Base-by-base conservation (phyloP, 2,113 vertebrate genomes). In the Dipodomys spectabilis region DNA sequence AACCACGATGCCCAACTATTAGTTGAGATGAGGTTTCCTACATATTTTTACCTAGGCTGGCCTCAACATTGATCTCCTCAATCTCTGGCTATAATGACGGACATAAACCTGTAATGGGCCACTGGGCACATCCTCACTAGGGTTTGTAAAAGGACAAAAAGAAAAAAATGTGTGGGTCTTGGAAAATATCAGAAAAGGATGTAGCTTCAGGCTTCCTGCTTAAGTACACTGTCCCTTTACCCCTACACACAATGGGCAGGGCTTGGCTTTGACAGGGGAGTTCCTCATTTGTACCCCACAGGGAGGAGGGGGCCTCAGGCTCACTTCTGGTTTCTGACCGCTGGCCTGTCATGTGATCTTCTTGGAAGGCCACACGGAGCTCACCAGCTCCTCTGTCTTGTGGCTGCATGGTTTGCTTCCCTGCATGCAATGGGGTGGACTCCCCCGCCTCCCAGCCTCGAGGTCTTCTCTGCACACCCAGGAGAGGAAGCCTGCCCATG, bases 271-370 rank as follows among this genome's bases (percentile, higher is more conserved):
- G 69, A 62, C 30, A 16, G 0, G 44, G 9, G 22, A 80, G 44
- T 94, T 94, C 92, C 86, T 78, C 86, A 57, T 90, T 65, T 5
- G 15, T 71, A 39, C 74, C 23, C 62, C 19, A 25, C 20, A 6
- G 22, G 62, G 62, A 64, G 62, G 22, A 25, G 62, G 5, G 2
- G 53, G 30, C 27, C 12, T 74, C 20, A 10, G 65, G 69, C n/a
- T 77, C 94, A 83, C 90, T 96, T 96, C 90, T 90, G 78, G 22
- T 80, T 95, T 94, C 19, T 77, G 74, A 88, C 67, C 22, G 2
- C 44, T 30, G 30, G n/a, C 69, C 84, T 32, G 91, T 78, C 75
- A n/a, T 67, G 53, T 30, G 15, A 5, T 65, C 49, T 86, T 71
- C 7, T 45, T 25, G 79, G 67, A 62, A 23, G 16, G 28, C 68